Evolutionary conservation across 2,888 invertebrate genomes (phyloP), one percentile per base, ranked within the genome.

Genomic region (Eristalinus sepulchralis): DNA sequence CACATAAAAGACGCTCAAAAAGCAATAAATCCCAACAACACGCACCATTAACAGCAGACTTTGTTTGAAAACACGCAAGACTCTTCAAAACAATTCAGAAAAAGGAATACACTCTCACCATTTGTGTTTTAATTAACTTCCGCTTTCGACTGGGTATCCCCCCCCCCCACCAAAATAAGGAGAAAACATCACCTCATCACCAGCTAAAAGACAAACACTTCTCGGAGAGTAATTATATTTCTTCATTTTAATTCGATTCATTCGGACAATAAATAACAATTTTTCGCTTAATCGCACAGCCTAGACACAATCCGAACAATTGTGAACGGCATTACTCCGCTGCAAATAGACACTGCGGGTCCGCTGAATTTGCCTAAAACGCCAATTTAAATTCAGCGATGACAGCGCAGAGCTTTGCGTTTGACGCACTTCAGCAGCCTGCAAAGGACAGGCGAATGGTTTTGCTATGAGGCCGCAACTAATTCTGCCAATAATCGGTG

Each of bases 331-430:
- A 20, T n/a, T 3, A 13, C 9, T n/a, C 5, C 6, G 10, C 39
- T 81, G 68, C 77, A 72, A 78, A 78, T 78, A 71, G 67, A 67
- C 62, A 72, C 34, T 57, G 33, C 36, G 71, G 64, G 82, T 85
- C 71, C 39, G 67, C 68, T 68, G 22, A 59, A 82, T 85, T 85
- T 72, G 82, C 72, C 77, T 85, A 82, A 85, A 85, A 62, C 27
- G 3, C n/a, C 59, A 27, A 77, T 85, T 85, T 59, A 82, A 82
- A 85, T 85, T 77, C 85, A 63, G 31, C 59, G 27, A 62, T 47
- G 53, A 47, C 39, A 22, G 72, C 60, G 33, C 20, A 53, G 53
- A 55, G 36, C 55, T 73, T 53, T 68, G 59, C 73, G 73, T 17
- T 66, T 84, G 84, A 84, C 84, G 84, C 76, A 84, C 67, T 68